Evolutionary conservation across 2,797 vertebrate species (phyloP).

Genomic region (Pseudochromis fuscus): DNA sequence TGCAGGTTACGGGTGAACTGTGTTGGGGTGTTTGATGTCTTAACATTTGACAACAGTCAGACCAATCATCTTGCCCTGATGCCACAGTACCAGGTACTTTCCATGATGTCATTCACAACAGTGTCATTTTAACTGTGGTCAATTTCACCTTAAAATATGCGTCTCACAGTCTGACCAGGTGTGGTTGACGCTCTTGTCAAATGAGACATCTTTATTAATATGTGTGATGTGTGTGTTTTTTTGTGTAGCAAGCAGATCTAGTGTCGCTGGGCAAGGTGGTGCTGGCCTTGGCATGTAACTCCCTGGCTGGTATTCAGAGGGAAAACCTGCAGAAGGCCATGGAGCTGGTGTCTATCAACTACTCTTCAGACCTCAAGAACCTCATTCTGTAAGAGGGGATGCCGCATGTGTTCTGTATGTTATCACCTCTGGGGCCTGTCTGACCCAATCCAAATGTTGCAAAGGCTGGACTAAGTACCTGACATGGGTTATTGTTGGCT

Average conservation of each 20-base stretch:
- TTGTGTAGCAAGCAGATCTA: constrained; percentile 95
- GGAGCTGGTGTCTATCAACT: constrained; percentile 99
- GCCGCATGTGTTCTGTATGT: background rate
- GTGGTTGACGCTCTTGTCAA: background rate
- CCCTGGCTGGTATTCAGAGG: constrained; percentile 98
- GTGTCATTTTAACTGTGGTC: too few species aligned
- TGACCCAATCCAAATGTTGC: background rate
- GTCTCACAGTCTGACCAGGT: background rate
- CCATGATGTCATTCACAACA: too few species aligned
- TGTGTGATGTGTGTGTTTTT: constrained; percentile 13
- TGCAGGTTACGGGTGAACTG: constrained; percentile 92
- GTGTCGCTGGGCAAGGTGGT: constrained; percentile 99
- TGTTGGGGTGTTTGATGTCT: constrained; percentile 97
- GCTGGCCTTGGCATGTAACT: constrained; percentile 98
- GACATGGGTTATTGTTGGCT: background rate
- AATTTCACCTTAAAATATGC: background rate
- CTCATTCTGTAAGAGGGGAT: constrained; percentile 94
- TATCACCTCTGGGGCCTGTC: background rate
- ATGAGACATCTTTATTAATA: background rate
- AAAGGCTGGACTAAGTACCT: background rate
- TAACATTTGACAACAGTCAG: constrained; percentile 99
- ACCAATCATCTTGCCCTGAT: constrained; percentile 98
- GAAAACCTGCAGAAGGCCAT: constrained; percentile 99
- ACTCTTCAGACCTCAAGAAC: constrained; percentile 99
- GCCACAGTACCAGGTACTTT: constrained; percentile 92